A percentile compares a stretch with the other conserved stretches of the same genome.
Conservation (phyloP, 1,140 invertebrate genomes). For the Acromyrmex heyeri region DNA sequence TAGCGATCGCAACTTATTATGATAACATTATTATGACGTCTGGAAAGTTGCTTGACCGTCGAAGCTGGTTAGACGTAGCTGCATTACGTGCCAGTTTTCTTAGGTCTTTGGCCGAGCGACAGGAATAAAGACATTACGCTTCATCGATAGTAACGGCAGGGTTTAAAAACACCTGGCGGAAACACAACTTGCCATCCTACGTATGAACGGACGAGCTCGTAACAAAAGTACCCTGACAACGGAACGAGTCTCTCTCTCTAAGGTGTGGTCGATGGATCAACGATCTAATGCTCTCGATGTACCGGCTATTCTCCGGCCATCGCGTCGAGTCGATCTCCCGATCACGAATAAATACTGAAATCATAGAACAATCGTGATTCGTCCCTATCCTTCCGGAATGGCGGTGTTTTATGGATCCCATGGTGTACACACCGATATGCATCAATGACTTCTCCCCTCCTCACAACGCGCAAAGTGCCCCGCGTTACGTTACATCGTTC, state of each 20-base stretch:
- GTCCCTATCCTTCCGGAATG: slow-evolving; percentile 44
- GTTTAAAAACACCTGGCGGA: slow-evolving; percentile 56
- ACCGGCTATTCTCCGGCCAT: neutral
- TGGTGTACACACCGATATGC: slow-evolving; percentile 31
- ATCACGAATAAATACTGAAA: slow-evolving; percentile 45
- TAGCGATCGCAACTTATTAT: slow-evolving; percentile 34
- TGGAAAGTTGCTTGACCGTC: slow-evolving; percentile 42
- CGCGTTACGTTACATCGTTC: neutral
- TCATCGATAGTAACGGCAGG: slow-evolving; percentile 46
- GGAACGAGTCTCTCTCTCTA: slow-evolving; percentile 40
- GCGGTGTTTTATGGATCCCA: slow-evolving; percentile 23
- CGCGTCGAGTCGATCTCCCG: slow-evolving; percentile 2
- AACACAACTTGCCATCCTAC: slow-evolving; percentile 26
- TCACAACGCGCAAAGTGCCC: neutral
- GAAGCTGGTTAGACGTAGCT: slow-evolving; percentile 14
- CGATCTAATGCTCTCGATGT: slow-evolving; percentile 40
- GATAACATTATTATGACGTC: slow-evolving; percentile 41
- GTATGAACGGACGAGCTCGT: slow-evolving; percentile 31
- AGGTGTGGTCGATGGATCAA: slow-evolving; percentile 61
- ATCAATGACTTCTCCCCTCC: slow-evolving; percentile 18
- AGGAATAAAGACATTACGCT: slow-evolving; percentile 58
- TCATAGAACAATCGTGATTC: slow-evolving; percentile 49
- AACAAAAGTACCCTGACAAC: slow-evolving; percentile 53
- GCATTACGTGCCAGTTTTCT: neutral
- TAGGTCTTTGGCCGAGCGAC: slow-evolving; percentile 48